These are phyloP conservation scores for Coccyzus lansbergi DNA, from an alignment of 2,797 vertebrate species.

Conservation along the genomic window DNA sequence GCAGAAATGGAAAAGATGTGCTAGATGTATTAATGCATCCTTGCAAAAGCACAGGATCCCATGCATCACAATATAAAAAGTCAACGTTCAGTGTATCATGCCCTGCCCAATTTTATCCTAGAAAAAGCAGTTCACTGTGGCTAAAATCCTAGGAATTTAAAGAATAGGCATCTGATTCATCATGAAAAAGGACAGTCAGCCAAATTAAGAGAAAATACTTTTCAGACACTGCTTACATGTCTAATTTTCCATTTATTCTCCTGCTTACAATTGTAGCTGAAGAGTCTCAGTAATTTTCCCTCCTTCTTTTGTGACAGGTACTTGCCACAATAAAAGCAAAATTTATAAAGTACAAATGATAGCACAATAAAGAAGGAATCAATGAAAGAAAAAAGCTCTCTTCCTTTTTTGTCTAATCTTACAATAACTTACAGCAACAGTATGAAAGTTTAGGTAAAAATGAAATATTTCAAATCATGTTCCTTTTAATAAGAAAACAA, in stretches of 20 bases:
- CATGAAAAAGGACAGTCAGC: not conserved
- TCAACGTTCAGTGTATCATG: not conserved
- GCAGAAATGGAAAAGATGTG: not conserved
- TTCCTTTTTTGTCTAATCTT: not conserved
- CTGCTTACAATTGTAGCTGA: not conserved
- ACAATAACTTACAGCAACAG: not conserved
- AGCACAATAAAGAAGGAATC: not conserved
- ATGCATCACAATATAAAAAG: not conserved
- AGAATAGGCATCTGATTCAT: not conserved
- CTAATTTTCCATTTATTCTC: not conserved
- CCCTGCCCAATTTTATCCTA: not conserved
- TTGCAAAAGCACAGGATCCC: not conserved
- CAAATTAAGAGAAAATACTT: not conserved
- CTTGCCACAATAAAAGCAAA: not conserved
- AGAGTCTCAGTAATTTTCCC: not conserved
- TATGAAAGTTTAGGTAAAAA: conserved; percentile 15
- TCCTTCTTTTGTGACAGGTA: not conserved
- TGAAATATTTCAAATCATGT: conserved; percentile 15
- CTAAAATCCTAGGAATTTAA: not conserved
- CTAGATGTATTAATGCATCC: not conserved
- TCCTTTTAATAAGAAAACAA: conserved; percentile 28
- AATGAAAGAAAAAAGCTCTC: not conserved
- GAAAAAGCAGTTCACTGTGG: not conserved
- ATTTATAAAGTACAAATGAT: not conserved
- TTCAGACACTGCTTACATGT: not conserved